Conservation (phyloP, 1,140 invertebrate species). For the Sycophila sp. region DNA sequence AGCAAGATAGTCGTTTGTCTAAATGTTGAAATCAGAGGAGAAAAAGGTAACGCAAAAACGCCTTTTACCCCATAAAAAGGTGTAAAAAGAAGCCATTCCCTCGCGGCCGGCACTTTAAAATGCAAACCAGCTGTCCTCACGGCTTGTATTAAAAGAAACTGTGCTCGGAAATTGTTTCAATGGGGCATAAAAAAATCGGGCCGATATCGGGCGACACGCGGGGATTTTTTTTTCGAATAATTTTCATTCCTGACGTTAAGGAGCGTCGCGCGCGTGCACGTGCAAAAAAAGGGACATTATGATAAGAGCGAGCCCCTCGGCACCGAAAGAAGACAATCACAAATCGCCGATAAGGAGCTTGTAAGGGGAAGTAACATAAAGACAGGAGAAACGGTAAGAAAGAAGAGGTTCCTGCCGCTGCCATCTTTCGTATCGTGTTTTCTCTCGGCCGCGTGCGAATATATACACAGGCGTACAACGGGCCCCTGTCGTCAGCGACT, state of each 20-base stretch:
- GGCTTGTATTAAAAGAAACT: background rate
- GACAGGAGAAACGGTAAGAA: background rate
- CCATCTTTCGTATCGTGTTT: constrained; percentile 26
- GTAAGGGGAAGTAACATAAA: constrained; percentile 12
- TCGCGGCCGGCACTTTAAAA: too few species aligned
- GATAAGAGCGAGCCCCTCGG: background rate
- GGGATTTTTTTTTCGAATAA: constrained; percentile 1
- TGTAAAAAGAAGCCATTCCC: too few species aligned
- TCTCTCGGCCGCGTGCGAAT: background rate
- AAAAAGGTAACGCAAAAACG: too few species aligned
- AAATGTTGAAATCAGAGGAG: too few species aligned
- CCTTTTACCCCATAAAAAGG: too few species aligned
- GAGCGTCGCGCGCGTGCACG: background rate
- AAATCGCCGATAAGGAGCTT: constrained; percentile 34
- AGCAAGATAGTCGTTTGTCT: too few species aligned
- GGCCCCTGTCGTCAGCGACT: background rate
- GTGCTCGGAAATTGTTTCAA: constrained; percentile 18
- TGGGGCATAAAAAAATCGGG: constrained; percentile 7
- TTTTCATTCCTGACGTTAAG: background rate
- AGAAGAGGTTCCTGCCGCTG: constrained; percentile 2
- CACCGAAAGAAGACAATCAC: constrained; percentile 27
- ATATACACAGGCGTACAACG: background rate
- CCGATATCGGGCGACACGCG: background rate
- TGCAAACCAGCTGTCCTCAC: background rate
- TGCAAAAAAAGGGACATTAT: background rate